Evolutionary conservation across 1,140 invertebrate genomes (phyloP).

Genomic region (Camponotus vicinus): DNA sequence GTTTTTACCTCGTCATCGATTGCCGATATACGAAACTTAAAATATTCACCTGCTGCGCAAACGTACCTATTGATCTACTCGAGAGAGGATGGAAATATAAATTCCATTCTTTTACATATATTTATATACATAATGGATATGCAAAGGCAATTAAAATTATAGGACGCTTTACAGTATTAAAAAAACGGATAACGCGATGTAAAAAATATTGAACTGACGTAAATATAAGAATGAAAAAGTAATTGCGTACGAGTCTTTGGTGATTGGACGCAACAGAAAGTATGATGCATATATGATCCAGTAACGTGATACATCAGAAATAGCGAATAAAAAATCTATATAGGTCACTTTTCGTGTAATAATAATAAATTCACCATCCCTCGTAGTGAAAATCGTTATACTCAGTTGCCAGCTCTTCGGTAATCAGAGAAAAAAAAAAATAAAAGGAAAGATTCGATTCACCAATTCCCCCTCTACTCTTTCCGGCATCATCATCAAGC

Average conservation of each 20-base stretch:
- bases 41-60: constrained; percentile 38
- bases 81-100: constrained; percentile 44
- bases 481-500: constrained; percentile 51
- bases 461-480: constrained; percentile 31
- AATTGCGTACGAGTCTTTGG: constrained; percentile 43
- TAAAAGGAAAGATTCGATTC: constrained; percentile 29
- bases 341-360: constrained; percentile 2
- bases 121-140: constrained; percentile 15
- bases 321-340: constrained; percentile 44
- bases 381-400: constrained; percentile 40
- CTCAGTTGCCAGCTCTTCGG: background rate
- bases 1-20: constrained; percentile 47
- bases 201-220: constrained; percentile 44
- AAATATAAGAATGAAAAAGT: constrained; percentile 52
- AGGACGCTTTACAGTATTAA: constrained; percentile 42
- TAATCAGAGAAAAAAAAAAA: background rate
- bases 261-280: constrained; percentile 42
- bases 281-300: constrained; percentile 11
- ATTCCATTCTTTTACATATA: constrained; percentile 36
- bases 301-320: constrained; percentile 23
- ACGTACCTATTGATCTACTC: constrained; percentile 47
- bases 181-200: constrained; percentile 15
- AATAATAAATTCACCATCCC: constrained; percentile 40
- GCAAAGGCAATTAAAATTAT: constrained; percentile 49
- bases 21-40: constrained; percentile 48